Percentiles rank a stretch among this genome's conserved stretches.
These are phyloP conservation scores for Tokudaia tokunoshimensis DNA, from an alignment of 2,797 vertebrate species.

Conservation along the genomic window DNA sequence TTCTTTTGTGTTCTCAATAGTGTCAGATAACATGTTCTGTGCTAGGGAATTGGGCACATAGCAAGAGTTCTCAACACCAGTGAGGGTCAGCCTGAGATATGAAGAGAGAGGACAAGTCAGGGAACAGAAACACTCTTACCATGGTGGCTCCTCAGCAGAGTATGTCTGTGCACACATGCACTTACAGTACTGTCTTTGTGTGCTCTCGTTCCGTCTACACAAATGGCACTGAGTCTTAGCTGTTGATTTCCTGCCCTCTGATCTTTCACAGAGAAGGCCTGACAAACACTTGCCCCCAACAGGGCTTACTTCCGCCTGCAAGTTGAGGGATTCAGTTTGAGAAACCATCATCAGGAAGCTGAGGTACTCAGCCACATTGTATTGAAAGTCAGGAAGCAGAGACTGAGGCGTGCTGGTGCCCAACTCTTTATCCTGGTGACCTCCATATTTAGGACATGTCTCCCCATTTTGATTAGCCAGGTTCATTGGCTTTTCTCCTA, in stretches of 20 bases:
- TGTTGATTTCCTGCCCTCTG: not conserved
- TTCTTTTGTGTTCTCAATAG: not conserved
- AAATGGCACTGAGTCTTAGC: not conserved
- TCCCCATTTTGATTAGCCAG: not conserved
- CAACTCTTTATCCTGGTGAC: not conserved
- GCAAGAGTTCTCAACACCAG: not conserved
- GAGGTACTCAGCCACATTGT: not conserved
- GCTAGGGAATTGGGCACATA: not conserved
- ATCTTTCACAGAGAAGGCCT: not conserved
- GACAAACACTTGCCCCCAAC: not conserved
- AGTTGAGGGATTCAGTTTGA: not conserved
- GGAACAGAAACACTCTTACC: not conserved
- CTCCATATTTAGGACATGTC: not conserved
- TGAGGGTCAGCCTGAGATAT: not conserved
- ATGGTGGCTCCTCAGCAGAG: too few species aligned
- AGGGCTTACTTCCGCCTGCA: not conserved
- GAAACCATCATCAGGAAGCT: not conserved
- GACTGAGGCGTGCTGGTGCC: not conserved
- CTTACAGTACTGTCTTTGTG: not conserved
- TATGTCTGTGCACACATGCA: not conserved
- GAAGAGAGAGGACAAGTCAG: not conserved
- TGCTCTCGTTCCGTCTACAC: not conserved
- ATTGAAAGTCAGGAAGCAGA: not conserved
- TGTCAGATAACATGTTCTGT: not conserved
- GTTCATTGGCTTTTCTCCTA: not conserved